Percentiles rank a stretch among this genome's conserved stretches.
These are phyloP conservation scores for Oncopodura yosiiana DNA, from an alignment of 1,140 invertebrate species.

Conservation along the genomic window DNA sequence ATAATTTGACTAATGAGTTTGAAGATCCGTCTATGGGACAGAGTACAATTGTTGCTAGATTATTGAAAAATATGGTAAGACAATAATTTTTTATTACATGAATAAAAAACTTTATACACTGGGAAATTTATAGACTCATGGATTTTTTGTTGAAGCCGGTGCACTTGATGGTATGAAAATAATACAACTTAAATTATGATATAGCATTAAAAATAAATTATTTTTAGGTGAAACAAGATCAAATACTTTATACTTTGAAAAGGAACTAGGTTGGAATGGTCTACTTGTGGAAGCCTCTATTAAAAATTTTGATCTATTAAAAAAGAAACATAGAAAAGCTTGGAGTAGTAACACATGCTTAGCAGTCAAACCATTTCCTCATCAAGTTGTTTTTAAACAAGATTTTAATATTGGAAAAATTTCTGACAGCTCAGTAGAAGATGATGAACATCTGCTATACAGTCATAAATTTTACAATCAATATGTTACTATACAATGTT, in stretches of 20 bases:
- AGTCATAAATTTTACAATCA: neutral
- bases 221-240: constrained; percentile 41
- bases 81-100: neutral
- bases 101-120: too few species aligned
- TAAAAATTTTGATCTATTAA: constrained; percentile 39
- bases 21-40: neutral
- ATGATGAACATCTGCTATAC: neutral
- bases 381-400: constrained; percentile 39
- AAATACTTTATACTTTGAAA: constrained; percentile 41
- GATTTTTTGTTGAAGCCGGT: too few species aligned
- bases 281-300: constrained; percentile 43
- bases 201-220: constrained; percentile 45
- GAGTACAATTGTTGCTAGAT: neutral
- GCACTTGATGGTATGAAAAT: too few species aligned
- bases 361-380: constrained; percentile 39
- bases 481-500: neutral
- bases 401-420: constrained; percentile 38
- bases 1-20: neutral
- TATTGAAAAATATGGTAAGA: neutral
- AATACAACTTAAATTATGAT: constrained; percentile 40
- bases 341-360: constrained; percentile 43
- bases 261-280: constrained; percentile 42
- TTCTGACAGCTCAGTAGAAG: constrained; percentile 12
- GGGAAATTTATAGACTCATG: too few species aligned
- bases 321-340: constrained; percentile 41